phyloP scores from a whole-genome alignment of 2,888 invertebrate species.

The Acholoe squamosa region DNA sequence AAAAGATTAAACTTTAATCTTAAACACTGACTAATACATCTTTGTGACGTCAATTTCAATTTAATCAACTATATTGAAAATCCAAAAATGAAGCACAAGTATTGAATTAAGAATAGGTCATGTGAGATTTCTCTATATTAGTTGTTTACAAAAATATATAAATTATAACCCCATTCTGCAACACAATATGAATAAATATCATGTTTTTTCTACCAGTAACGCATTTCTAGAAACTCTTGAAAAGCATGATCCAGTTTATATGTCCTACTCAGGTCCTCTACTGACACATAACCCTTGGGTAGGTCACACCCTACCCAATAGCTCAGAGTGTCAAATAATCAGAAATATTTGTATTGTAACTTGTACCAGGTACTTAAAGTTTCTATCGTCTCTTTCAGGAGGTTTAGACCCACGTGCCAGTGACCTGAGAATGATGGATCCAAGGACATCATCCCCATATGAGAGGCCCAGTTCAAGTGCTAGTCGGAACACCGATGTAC shows the following conservation, averaged over 20 bases:
- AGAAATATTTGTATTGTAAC: not conserved
- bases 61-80: no score
- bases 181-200: no score
- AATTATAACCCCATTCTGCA: no score
- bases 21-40: no score
- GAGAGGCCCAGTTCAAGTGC: slow-evolving; percentile 40
- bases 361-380: not conserved
- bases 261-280: not conserved
- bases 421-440: slow-evolving; percentile 1
- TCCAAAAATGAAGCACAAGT: no score
- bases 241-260: not conserved
- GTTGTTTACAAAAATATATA: no score
- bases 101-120: no score
- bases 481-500: slow-evolving; percentile 20
- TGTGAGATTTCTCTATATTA: no score
- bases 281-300: not conserved
- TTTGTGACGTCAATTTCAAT: no score
- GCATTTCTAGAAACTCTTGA: not conserved
- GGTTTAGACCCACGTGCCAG: slow-evolving; percentile 31
- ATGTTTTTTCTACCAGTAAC: not conserved
- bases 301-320: not conserved
- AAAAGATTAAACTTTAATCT: no score
- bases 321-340: not conserved
- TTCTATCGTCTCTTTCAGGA: slow-evolving; percentile 19
- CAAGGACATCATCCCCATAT: slow-evolving; percentile 26